Evolutionary conservation across 2,888 invertebrate species (phyloP).

Genomic region (Parnassius orleans): DNA sequence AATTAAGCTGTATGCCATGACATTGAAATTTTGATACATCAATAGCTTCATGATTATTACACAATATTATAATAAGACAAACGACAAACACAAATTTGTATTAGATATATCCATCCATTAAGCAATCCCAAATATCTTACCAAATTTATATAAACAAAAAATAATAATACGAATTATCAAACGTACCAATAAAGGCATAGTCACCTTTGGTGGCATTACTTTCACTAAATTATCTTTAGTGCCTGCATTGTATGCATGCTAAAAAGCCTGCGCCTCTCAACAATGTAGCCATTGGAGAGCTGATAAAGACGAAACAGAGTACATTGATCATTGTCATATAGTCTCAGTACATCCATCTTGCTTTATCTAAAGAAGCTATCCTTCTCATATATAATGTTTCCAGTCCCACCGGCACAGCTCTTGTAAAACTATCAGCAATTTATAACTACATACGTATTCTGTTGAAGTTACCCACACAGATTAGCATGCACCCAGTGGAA

Average conservation of each 20-base stretch:
- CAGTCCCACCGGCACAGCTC: conserved; percentile 37
- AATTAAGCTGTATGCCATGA: conserved; percentile 53
- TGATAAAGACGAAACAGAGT: conserved; percentile 25
- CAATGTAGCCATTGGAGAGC: conserved; percentile 41
- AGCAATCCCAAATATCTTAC: conserved; percentile 48
- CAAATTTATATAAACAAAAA: conserved; percentile 34
- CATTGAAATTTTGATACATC: conserved; percentile 48
- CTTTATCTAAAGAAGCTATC: conserved; percentile 47
- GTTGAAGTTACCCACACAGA: conserved; percentile 21
- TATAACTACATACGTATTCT: conserved; percentile 21
- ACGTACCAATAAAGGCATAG: conserved; percentile 50
- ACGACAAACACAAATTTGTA: conserved; percentile 50
- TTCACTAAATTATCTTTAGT: conserved; percentile 65
- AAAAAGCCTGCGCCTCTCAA: conserved; percentile 47
- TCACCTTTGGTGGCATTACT: conserved; percentile 69
- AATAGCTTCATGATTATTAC: conserved; percentile 43
- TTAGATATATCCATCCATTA: conserved; percentile 43
- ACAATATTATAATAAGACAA: conserved; percentile 46
- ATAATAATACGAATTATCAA: conserved; percentile 36
- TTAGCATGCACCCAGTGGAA: conserved; percentile 24
- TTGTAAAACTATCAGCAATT: conserved; percentile 35
- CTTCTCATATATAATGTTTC: conserved; percentile 47
- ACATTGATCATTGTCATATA: conserved; percentile 22
- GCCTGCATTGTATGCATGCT: conserved; percentile 54
- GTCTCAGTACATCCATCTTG: conserved; percentile 24